phyloP scores from a whole-genome alignment of 1,140 invertebrate species.

The Psix sp. region DNA sequence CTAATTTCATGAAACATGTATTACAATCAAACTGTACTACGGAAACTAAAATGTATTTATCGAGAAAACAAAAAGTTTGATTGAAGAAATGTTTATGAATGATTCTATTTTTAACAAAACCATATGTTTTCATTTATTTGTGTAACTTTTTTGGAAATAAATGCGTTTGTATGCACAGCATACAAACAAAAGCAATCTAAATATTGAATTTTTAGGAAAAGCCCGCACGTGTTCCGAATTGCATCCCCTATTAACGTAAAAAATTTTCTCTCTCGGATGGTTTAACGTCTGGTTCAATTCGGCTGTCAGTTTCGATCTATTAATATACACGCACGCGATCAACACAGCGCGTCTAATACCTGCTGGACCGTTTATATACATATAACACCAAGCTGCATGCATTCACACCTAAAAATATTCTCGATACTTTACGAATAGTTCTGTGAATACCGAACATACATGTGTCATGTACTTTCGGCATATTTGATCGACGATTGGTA shows the following conservation, averaged over 20 bases:
- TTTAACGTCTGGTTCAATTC: constrained; percentile 67
- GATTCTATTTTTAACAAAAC: too few relatives aligned
- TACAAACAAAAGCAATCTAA: constrained; percentile 23
- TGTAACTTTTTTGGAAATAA: too few relatives aligned
- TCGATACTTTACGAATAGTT: constrained; percentile 41
- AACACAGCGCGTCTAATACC: constrained; percentile 56
- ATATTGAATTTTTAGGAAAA: constrained; percentile 38
- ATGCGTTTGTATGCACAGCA: too few relatives aligned
- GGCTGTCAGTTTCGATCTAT: constrained; percentile 73
- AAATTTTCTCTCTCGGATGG: constrained; percentile 29
- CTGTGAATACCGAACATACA: constrained; percentile 30
- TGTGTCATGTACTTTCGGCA: constrained; percentile 7
- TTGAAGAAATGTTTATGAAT: too few relatives aligned
- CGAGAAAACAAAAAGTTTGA: too few relatives aligned
- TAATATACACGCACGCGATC: constrained; percentile 65
- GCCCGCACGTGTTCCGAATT: constrained; percentile 44
- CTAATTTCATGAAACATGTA: too few relatives aligned
- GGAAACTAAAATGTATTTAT: too few relatives aligned
- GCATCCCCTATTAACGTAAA: constrained; percentile 23
- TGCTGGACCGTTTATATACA: constrained; percentile 59
- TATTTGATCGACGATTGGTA: constrained; percentile 1
- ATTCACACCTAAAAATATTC: constrained; percentile 62
- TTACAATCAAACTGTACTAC: too few relatives aligned
- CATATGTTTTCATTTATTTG: too few relatives aligned
- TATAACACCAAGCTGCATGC: constrained; percentile 43